A percentile compares a stretch with the other conserved stretches of the same genome.
phyloP scores from a whole-genome alignment of 2,113 vertebrate species.

The Centropus unirufus region DNA sequence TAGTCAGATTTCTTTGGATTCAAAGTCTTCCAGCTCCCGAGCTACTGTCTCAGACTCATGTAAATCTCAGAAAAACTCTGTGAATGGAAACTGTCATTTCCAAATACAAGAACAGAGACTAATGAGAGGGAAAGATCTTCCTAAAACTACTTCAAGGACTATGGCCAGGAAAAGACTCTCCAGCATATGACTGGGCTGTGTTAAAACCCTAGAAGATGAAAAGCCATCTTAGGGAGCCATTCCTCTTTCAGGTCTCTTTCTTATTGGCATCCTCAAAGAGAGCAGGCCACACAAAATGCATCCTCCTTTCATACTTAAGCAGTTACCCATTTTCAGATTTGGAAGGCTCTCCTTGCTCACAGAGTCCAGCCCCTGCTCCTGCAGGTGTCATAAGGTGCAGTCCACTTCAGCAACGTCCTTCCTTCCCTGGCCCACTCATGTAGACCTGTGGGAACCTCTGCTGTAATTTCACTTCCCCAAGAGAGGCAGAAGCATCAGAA shows the following conservation, averaged over 20 bases:
- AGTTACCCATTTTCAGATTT: neutral
- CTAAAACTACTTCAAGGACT: neutral
- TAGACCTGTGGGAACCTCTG: fast-evolving
- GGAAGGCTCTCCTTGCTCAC: neutral
- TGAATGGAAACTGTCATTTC: slow-evolving; percentile 52
- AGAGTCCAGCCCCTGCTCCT: neutral
- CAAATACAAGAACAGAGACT: neutral
- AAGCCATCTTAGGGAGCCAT: neutral
- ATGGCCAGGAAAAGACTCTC: slow-evolving; percentile 70
- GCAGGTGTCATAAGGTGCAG: neutral
- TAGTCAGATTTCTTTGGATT: slow-evolving; percentile 67
- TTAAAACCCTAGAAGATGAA: neutral
- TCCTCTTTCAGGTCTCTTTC: neutral
- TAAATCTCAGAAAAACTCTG: slow-evolving; percentile 14
- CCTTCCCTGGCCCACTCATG: fast-evolving
- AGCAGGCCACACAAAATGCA: neutral
- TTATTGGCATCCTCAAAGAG: neutral
- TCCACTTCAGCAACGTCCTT: neutral
- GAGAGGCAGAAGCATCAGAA: neutral
- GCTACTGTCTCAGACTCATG: neutral
- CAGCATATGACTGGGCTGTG: slow-evolving; percentile 71
- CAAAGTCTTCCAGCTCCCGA: neutral
- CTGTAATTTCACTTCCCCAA: neutral
- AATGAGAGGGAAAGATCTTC: neutral
- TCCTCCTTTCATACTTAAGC: neutral